phyloP scores from a whole-genome alignment of 2,797 vertebrate genomes.

The Molossus alvarezi region DNA sequence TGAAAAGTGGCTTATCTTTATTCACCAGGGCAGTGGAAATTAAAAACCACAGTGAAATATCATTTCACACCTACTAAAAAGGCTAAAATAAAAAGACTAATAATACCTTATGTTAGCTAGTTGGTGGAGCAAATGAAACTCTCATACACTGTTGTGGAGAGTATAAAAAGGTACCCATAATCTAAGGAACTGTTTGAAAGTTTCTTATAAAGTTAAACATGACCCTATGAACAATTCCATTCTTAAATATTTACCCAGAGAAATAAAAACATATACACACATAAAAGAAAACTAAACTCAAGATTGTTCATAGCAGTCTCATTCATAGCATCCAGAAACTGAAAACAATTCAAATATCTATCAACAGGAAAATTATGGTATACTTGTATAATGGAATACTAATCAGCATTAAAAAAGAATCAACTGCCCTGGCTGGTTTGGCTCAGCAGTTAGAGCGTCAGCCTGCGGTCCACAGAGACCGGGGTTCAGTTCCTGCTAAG shows the following conservation, averaged over 20 bases:
- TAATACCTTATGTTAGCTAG: background rate
- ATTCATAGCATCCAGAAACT: background rate
- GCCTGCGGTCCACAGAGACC: no score
- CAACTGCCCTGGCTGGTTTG: no score
- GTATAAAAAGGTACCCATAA: background rate
- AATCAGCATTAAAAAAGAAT: no score
- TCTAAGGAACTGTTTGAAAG: background rate
- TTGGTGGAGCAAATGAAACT: background rate
- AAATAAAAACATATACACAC: background rate
- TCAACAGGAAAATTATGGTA: no score
- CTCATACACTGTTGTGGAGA: background rate
- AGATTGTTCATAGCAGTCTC: background rate
- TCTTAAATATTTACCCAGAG: background rate
- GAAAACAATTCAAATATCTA: no score
- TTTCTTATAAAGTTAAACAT: background rate
- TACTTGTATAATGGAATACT: no score
- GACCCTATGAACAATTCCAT: constrained; percentile 1
- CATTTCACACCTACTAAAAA: background rate
- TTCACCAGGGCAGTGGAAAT: background rate
- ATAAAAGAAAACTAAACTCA: background rate
- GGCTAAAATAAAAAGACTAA: background rate
- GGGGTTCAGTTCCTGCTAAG: no score
- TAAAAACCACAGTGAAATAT: background rate
- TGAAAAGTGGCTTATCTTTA: background rate
- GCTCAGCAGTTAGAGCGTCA: no score